phyloP scores from a whole-genome alignment of 2,888 invertebrate species.

The Agrochola circellaris region DNA sequence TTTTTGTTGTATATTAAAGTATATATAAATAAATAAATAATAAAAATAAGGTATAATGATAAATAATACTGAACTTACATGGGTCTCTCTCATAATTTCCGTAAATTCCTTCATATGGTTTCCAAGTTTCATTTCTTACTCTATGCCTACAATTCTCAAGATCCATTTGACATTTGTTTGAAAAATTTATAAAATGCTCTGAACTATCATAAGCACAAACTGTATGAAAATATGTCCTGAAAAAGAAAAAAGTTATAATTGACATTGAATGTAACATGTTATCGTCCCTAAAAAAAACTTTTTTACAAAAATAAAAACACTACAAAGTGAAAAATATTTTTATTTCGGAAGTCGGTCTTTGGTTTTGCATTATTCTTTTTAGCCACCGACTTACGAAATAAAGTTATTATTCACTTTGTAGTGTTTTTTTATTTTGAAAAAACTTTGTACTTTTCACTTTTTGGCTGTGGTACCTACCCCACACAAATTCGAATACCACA shows the following conservation, averaged over 20 bases:
- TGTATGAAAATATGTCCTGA: not conserved
- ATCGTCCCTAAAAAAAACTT: not conserved
- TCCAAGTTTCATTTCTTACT: not conserved
- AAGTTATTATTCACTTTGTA: too few species aligned
- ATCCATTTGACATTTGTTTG: conserved; percentile 3
- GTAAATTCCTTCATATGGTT: not conserved
- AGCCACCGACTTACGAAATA: too few species aligned
- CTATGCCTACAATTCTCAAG: conserved; percentile 39
- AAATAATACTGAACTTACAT: conserved; percentile 12
- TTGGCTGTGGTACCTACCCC: too few species aligned
- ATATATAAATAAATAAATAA: too few species aligned
- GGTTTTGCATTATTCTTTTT: too few species aligned
- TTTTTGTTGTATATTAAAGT: too few species aligned
- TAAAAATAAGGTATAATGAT: not conserved
- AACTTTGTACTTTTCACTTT: too few species aligned
- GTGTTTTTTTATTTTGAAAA: too few species aligned
- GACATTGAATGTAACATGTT: not conserved
- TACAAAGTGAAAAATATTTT: too few species aligned
- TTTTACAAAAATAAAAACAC: too few species aligned
- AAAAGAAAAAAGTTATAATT: not conserved
- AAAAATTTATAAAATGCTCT: not conserved
- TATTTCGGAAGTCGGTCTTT: too few species aligned
- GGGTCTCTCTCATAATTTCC: fast-evolving
- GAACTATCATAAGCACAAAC: conserved; percentile 20
- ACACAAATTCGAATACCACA: too few species aligned